Base-by-base conservation (phyloP, 2,888 invertebrate genomes). In the Vesta saturnalis region DNA sequence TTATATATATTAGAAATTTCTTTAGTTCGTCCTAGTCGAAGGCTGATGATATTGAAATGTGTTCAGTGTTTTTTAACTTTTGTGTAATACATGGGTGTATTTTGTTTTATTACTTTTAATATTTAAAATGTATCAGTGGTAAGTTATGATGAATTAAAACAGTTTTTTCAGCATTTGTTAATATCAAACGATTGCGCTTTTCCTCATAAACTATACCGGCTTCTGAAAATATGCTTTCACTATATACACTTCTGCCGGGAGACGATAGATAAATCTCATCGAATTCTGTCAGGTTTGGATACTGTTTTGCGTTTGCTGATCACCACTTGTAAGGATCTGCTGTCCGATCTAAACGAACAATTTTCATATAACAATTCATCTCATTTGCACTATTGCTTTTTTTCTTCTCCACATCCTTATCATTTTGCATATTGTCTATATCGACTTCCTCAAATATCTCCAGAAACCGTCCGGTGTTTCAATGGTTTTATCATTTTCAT, bases 311-410 rank as follows among this genome's bases (percentile, higher is more conserved):
- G n/a, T 77, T 77, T 60, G 56, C 73, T 67, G 76, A 72, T 74
- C 76, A 77, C 75, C 74, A 76, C 54, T 54, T 72, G 68, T 76
- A 74, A 66, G 75, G 76, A 60, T 77, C 72, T 15, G 47, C 54
- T n/a, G 64, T 73, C 52, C 74, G 67, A 74, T 73, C 67, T 61
- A 77, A 58, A 64, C 76, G 74, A 73, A 55, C 35, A 56, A 72
- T 72, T 69, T 77, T 77, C 60, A 76, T 73, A 74, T 74, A 77
- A 72, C 64, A 72, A 69, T 77, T 74, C 19, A 77, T 67, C 73
- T 77, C 75, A 46, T 64, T 75, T 66, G 75, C 75, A 69, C 76
- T 72, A 65, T 72, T 4, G 10, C 30, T n/a, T n/a, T n/a, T 22
- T 65, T 69, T 76, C 69, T 75, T 76, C 60, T 75, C n/a, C n/a